These are phyloP conservation scores for Aquatica leii DNA, from an alignment of 2,888 invertebrate species.

Conservation along the genomic window DNA sequence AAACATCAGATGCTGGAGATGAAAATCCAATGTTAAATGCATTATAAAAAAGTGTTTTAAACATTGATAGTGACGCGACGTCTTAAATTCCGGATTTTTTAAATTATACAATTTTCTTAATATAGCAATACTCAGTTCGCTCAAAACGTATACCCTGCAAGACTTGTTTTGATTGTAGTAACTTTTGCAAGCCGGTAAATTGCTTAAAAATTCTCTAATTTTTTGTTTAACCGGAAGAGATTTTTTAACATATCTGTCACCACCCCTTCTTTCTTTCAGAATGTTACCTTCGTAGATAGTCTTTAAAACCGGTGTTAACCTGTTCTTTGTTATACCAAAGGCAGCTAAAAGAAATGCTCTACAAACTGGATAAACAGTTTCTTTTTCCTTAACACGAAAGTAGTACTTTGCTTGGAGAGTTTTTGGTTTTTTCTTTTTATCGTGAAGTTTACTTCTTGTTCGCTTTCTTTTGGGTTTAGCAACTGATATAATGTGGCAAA, in stretches of 20 bases:
- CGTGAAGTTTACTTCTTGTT: neutral
- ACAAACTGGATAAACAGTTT: constrained; percentile 18
- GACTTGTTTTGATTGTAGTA: constrained; percentile 17
- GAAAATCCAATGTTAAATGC: constrained; percentile 23
- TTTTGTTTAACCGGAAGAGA: constrained; percentile 6
- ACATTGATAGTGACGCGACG: constrained; percentile 15
- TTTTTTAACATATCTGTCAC: constrained; percentile 10
- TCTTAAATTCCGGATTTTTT: constrained; percentile 10
- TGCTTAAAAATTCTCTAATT: constrained; percentile 15
- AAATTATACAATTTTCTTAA: neutral
- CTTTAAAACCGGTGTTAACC: constrained; percentile 13
- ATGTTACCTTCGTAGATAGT: constrained; percentile 4
- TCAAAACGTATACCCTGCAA: constrained; percentile 18
- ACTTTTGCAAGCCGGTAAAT: constrained; percentile 18
- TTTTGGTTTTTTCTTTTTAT: no score
- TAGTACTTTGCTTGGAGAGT: constrained; percentile 15
- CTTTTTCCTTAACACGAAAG: constrained; percentile 20
- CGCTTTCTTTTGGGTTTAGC: constrained; percentile 16
- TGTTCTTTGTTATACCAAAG: no score
- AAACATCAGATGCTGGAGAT: constrained; percentile 5
- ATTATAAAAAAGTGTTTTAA: constrained; percentile 18
- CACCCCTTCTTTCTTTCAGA: constrained; percentile 19
- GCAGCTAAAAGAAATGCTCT: constrained; percentile 13
- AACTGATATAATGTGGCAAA: constrained; percentile 19
- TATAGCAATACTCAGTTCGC: no score